Evolutionary conservation across 2,888 invertebrate species (phyloP).

Genomic region (Minunthozetes semirufus): DNA sequence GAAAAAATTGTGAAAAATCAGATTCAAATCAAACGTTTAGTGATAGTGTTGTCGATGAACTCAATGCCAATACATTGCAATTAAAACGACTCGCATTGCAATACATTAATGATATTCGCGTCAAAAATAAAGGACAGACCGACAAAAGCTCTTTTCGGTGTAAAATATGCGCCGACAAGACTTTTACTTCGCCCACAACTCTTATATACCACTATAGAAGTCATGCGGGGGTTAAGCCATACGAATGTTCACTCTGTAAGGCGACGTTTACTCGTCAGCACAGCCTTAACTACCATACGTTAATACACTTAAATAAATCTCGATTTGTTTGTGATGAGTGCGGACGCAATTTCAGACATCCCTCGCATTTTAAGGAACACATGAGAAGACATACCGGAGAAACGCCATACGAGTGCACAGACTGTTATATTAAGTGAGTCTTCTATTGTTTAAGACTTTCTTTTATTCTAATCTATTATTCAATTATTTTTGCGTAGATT

Average conservation of each 20-base stretch:
- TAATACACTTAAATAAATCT: constrained; percentile 57
- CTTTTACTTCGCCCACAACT: constrained; percentile 57
- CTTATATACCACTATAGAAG: constrained; percentile 57
- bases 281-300: constrained; percentile 58
- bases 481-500: constrained; percentile 45
- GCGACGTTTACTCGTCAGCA: constrained; percentile 57
- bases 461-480: neutral
- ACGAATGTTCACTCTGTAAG: constrained; percentile 55
- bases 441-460: neutral
- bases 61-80: neutral
- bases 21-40: neutral
- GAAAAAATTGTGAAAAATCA: neutral
- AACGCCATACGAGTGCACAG: constrained; percentile 53
- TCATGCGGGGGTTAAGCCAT: constrained; percentile 58
- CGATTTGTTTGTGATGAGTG: constrained; percentile 57
- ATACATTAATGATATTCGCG: constrained; percentile 34
- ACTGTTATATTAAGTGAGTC: constrained; percentile 47
- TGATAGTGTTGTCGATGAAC: neutral
- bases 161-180: constrained; percentile 55
- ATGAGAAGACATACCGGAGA: constrained; percentile 55
- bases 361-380: constrained; percentile 57
- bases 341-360: constrained; percentile 57
- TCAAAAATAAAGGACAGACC: constrained; percentile 21
- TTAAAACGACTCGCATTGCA: constrained; percentile 32
- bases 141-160: constrained; percentile 47